A percentile compares a stretch with the other conserved stretches of the same genome.
phyloP scores from a whole-genome alignment of 1,140 invertebrate genomes.

The Pectinophora gossypiella region DNA sequence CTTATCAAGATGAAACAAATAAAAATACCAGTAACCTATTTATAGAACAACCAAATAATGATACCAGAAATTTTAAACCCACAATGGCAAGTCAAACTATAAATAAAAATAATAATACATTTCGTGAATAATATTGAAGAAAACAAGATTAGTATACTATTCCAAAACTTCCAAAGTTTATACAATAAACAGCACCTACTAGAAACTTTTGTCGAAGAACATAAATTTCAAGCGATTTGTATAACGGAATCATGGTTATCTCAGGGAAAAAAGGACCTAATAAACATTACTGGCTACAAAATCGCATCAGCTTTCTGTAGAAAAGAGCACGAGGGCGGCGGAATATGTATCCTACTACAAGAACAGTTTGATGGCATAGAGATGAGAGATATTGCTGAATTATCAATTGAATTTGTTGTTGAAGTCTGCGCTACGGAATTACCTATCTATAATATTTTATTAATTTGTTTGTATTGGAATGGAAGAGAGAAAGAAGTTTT shows the following conservation, averaged over 20 bases:
- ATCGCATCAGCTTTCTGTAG: background rate
- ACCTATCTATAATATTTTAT: background rate
- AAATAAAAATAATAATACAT: background rate
- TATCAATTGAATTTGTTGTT: background rate
- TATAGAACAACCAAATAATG: no score
- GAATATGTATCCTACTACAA: background rate
- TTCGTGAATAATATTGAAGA: background rate
- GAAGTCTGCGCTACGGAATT: background rate
- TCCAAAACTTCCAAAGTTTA: background rate
- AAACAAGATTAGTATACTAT: background rate
- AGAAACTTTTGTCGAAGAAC: background rate
- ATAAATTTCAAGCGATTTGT: background rate
- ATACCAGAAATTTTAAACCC: no score
- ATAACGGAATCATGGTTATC: background rate
- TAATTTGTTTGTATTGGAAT: slow-evolving; percentile 2
- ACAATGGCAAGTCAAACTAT: background rate
- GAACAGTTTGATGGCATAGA: background rate
- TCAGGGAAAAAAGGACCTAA: background rate
- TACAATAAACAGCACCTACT: background rate
- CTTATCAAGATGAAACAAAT: background rate
- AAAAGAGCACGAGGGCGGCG: background rate
- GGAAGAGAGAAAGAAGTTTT: slow-evolving; percentile 3
- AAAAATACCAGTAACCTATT: background rate
- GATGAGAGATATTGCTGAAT: background rate
- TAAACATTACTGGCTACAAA: background rate